Conservation (phyloP, 1,140 invertebrate species). For the Brachionus rotundiformis region DNA sequence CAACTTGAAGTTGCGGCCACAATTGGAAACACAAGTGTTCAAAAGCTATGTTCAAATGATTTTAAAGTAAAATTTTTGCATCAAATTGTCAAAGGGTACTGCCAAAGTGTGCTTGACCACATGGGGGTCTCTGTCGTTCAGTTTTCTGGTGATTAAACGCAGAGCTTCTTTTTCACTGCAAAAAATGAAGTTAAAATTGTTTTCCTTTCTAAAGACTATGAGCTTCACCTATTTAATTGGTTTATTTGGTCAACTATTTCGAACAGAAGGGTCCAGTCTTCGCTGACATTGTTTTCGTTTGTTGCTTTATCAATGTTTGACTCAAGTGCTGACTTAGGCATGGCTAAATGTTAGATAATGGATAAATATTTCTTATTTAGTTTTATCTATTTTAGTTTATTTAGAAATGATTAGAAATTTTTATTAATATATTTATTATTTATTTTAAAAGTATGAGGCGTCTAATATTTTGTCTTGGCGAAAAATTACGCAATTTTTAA, state of each 20-base stretch:
- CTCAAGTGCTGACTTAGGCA: constrained; percentile 18
- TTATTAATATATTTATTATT: no score
- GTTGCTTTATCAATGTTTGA: constrained; percentile 23
- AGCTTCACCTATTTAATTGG: neutral
- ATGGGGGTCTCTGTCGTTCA: constrained; percentile 39
- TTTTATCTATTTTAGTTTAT: no score
- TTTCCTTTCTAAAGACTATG: no score
- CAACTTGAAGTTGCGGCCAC: constrained; percentile 9
- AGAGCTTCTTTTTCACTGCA: constrained; percentile 23
- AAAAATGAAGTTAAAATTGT: neutral
- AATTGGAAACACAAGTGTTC: constrained; percentile 14
- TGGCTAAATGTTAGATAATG: neutral
- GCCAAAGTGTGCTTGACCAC: constrained; percentile 20
- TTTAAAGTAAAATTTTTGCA: neutral
- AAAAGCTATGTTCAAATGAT: no score
- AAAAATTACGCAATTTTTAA: no score
- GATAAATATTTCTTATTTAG: no score
- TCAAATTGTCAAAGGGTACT: neutral
- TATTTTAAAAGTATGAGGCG: no score
- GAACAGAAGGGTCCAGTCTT: constrained; percentile 13
- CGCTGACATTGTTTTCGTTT: constrained; percentile 23
- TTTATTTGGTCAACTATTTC: constrained; percentile 2
- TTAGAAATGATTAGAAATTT: neutral
- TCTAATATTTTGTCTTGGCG: no score
- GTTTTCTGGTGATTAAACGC: neutral